Base-by-base conservation (phyloP, 2,797 vertebrate genomes). In the Ispidina lecontei region DNA sequence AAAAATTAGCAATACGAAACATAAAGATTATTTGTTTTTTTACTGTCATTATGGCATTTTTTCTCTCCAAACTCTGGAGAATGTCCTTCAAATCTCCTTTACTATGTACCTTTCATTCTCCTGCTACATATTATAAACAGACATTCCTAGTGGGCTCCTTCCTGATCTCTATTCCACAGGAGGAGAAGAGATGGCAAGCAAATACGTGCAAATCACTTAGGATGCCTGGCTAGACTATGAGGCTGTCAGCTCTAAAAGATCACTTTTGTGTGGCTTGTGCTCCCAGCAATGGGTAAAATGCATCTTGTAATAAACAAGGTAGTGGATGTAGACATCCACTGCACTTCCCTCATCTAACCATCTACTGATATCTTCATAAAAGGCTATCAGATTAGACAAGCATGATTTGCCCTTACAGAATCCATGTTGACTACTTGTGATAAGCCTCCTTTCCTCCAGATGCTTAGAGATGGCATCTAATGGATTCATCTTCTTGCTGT, bases 141-240 rank as follows among this genome's bases (percentile, higher is more conserved):
- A 23, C 23, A 71, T 84, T 89, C 43, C 54, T 75, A 70, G 20
- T 25, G 21, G n/a, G 7, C 44, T 89, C 22, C 70, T 85, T 85
- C 52, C 74, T 68, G 79, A 35, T 90, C 41, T 81, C 47, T 46
- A 0, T 76, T 91, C 90, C 46, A 33, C 39, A 20, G 37, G 33
- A 90, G 60, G 26, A 62, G 28, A 22, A 84, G 77, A 93, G 80
- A 91, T 55, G 73, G 35, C 37, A 78, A 90, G 88, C 77, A 82
- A 84, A 2, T 70, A 90, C 81, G 15, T 73, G 62, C 52, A 92
- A 76, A 87, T 91, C 60, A 64, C 67, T 87, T 67, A 37, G 46
- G 18, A 14, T 72, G 28, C 60, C 67, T 74, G 67, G 29, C 73
- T 91, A 92, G 70, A 75, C 70, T 86, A 28, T 37, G 47, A 86